phyloP scores from a whole-genome alignment of 2,888 invertebrate genomes.

The Drosophila suboccidentalis region DNA sequence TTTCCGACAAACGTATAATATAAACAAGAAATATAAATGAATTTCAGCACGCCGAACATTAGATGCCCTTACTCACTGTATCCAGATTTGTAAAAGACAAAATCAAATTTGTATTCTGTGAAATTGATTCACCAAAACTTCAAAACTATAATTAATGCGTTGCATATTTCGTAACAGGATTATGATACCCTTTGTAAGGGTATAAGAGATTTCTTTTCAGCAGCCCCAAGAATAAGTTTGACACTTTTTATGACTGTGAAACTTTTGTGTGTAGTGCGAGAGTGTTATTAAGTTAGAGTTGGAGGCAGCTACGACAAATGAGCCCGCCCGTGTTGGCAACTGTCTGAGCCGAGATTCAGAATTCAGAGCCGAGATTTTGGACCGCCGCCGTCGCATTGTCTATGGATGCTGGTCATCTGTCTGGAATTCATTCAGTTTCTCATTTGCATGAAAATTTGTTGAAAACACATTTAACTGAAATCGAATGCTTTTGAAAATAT shows the following conservation, averaged over 20 bases:
- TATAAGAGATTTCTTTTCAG: conserved; percentile 54
- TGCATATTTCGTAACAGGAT: too few species aligned
- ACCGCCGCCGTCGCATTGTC: conserved; percentile 80
- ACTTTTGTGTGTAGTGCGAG: conserved; percentile 55
- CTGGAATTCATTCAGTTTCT: conserved; percentile 26
- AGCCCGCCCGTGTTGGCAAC: conserved; percentile 68
- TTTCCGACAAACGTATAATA: conserved; percentile 35
- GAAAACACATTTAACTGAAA: conserved; percentile 73
- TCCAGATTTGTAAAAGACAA: too few species aligned
- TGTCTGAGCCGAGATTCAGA: not conserved
- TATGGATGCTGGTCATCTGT: conserved; percentile 77
- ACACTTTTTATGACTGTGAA: conserved; percentile 73
- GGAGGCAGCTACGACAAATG: conserved; percentile 68
- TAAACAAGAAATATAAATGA: not conserved
- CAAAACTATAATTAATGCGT: too few species aligned
- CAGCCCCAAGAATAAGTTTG: conserved; percentile 61
- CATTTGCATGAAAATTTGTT: conserved; percentile 80
- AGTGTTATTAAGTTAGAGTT: conserved; percentile 49
- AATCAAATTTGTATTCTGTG: too few species aligned
- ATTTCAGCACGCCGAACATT: too few species aligned
- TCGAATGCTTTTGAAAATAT: conserved; percentile 59
- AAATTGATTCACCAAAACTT: too few species aligned
- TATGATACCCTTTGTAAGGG: too few species aligned
- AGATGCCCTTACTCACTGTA: too few species aligned
- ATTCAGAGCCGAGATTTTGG: conserved; percentile 10